Evolutionary conservation across 2,113 vertebrate species (phyloP).

Genomic region (Ailuropoda melanoleuca): DNA sequence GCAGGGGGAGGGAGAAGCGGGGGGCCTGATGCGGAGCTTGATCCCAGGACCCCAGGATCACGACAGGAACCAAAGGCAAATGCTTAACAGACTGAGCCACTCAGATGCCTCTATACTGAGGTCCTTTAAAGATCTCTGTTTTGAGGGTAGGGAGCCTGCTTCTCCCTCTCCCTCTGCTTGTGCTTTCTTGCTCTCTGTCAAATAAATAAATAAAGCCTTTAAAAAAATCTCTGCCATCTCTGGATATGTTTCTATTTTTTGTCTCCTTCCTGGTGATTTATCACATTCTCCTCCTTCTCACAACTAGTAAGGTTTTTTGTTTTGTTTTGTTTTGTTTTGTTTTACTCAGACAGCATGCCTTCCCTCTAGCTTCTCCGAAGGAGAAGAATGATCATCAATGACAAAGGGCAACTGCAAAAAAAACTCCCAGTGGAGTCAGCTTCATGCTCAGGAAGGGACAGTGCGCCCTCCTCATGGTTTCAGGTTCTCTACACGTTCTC

Average conservation of each 20-base stretch:
- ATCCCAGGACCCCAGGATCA: not conserved
- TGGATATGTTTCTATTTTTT: not conserved
- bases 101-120: not conserved
- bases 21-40: not conserved
- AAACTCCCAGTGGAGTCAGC: too few relatives aligned
- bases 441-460: too few relatives aligned
- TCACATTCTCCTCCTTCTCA: not conserved
- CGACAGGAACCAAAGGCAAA: not conserved
- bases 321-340: too few relatives aligned
- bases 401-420: too few relatives aligned
- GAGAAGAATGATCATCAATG: too few relatives aligned
- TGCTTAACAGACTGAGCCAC: not conserved
- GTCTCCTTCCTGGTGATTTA: not conserved
- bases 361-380: too few relatives aligned
- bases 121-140: not conserved
- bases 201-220: not conserved
- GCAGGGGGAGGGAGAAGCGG: not conserved
- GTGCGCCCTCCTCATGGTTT: too few relatives aligned
- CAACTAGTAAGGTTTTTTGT: not conserved
- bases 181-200: not conserved
- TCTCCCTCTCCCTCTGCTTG: not conserved
- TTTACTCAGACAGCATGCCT: too few relatives aligned
- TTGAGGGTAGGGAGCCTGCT: not conserved
- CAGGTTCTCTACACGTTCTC: too few relatives aligned
- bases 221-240: not conserved